Evolutionary conservation across 2,888 invertebrate genomes (phyloP).

Genomic region (Ophion ellenae): DNA sequence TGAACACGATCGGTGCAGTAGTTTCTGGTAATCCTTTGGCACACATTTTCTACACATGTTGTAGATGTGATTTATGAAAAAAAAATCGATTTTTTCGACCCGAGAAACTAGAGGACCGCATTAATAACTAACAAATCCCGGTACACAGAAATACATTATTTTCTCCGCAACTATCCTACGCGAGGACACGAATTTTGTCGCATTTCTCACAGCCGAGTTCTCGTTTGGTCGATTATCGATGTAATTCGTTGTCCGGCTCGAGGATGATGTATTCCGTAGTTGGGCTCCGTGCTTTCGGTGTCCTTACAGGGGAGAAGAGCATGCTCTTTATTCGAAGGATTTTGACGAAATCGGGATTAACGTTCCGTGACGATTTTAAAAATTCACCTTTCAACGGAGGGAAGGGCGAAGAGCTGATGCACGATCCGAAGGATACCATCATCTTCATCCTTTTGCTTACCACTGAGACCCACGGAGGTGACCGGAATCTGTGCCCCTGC

Average conservation of each 20-base stretch:
- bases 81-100: too few species aligned
- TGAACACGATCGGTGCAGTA: too few species aligned
- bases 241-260: slow-evolving; percentile 39
- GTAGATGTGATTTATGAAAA: too few species aligned
- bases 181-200: neutral
- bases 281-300: slow-evolving; percentile 1
- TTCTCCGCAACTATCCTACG: neutral
- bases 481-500: slow-evolving; percentile 14
- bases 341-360: slow-evolving; percentile 38
- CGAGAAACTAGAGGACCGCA: too few species aligned
- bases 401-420: neutral
- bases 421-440: slow-evolving; percentile 7
- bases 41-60: too few species aligned
- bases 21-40: too few species aligned
- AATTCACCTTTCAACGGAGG: slow-evolving; percentile 32
- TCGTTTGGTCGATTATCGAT: slow-evolving; percentile 13
- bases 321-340: slow-evolving; percentile 4
- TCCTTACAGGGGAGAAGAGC: neutral
- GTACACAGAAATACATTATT: too few species aligned
- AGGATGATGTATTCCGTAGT: slow-evolving; percentile 40
- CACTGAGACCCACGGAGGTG: neutral
- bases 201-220: slow-evolving; percentile 23
- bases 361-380: slow-evolving; percentile 63
- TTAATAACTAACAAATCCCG: too few species aligned
- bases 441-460: slow-evolving; percentile 28